Base-by-base conservation (phyloP, 2,797 vertebrate species). In the Brotula barbata region DNA sequence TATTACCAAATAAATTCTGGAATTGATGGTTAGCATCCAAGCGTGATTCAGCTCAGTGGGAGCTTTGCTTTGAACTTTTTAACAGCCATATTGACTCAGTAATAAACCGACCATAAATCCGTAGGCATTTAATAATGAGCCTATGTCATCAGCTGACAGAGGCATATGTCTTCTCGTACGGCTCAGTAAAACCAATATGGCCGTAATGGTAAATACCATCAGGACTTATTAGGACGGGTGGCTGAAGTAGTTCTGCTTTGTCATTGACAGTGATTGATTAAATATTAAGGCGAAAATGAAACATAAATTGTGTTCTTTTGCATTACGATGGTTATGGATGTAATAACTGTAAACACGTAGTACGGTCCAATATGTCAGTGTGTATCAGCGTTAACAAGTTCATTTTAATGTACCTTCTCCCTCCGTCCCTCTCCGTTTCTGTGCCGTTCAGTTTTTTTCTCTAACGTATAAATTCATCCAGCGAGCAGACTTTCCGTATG, bases 61-160 rank as follows among this genome's bases (percentile, higher is more conserved):
- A 75, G 75, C 76, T 70, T 70, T 75, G 78, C 81, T 73, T 81
- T 69, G 60, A 81, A 65, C 64, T 75, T 59, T 60, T 86, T 84
- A 73, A 86, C 64, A 60, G 67, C 74, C 63, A 49, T 77, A 86
- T 89, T 83, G 83, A 89, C 80, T 84, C 19, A 65, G 75, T 80
- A 58, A 73, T 87, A 85, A 87, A 85, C 68, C 39, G 54, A 49
- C 71, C 52, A 40, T 84, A 87, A 87, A 85, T 87, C 82, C 62
- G 77, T 79, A 77, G 80, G 72, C 78, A 83, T 87, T 86, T 87
- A 81, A 88, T 86, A 84, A 87, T 80, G 75, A 83, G 73, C 53
- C 48, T 15, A 46, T 76, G 81, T 69, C 81, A 62, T 69, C 36
- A 52, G 69, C 68, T 70, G 80, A 82, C 74, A 72, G 70, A 80